Conservation (phyloP, 2,888 invertebrate genomes). For the Bugula neritina region DNA sequence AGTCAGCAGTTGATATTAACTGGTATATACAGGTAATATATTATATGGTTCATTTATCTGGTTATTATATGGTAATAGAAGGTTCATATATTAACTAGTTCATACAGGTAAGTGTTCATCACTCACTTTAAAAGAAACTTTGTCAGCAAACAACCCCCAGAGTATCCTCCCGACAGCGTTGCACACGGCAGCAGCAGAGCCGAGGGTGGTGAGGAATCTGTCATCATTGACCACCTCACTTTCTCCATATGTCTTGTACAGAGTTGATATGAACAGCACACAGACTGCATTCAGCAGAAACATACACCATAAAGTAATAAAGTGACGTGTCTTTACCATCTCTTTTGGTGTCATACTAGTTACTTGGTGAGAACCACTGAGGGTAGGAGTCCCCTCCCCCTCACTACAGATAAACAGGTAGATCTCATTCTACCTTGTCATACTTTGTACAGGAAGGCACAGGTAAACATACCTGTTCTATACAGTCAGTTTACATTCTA, state of each 20-base stretch:
- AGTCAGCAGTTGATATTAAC: too few species aligned
- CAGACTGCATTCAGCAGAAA: conserved; percentile 46
- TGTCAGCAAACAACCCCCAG: conserved; percentile 55
- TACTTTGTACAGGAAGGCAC: too few species aligned
- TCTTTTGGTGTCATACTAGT: conserved; percentile 33
- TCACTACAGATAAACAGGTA: too few species aligned
- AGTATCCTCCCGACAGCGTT: conserved; percentile 54
- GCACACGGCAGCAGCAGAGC: conserved; percentile 55
- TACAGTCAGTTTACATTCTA: too few species aligned
- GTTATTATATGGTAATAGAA: too few species aligned
- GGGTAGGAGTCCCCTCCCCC: background rate
- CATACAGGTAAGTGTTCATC: background rate
- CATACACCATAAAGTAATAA: conserved; percentile 49
- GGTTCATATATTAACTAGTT: too few species aligned
- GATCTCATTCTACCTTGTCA: too few species aligned
- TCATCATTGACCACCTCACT: conserved; percentile 55
- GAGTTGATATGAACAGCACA: conserved; percentile 47
- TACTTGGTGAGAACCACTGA: too few species aligned
- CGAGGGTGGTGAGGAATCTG: conserved; percentile 54
- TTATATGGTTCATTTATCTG: too few species aligned
- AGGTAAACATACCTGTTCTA: too few species aligned
- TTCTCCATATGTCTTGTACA: conserved; percentile 54
- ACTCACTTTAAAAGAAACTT: conserved; percentile 51
- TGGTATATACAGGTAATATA: too few species aligned
- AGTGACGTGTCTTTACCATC: conserved; percentile 39